Conservation (phyloP, 2,888 invertebrate species). For the Drosophila ezoana region DNA sequence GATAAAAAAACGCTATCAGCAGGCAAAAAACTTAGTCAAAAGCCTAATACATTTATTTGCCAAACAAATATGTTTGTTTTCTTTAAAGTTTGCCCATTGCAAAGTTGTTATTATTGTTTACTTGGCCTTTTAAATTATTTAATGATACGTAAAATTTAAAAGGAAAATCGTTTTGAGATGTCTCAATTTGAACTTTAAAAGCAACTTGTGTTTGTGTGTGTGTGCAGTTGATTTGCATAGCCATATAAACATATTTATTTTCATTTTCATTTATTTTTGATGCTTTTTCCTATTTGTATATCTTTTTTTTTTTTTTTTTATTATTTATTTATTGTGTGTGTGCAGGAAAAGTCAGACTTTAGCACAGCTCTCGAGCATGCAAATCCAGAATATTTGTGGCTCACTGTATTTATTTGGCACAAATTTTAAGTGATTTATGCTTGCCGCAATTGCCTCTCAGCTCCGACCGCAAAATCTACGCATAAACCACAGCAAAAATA, state of each 20-base stretch:
- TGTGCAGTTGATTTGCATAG: constrained; percentile 57
- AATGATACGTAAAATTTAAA: background rate
- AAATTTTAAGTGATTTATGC: constrained; percentile 80
- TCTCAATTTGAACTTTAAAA: constrained; percentile 10
- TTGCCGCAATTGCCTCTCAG: constrained; percentile 71
- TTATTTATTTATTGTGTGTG: constrained; percentile 10
- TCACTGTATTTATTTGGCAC: constrained; percentile 76
- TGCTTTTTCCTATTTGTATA: constrained; percentile 13
- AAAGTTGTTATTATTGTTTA: background rate
- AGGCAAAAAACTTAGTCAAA: too few species aligned
- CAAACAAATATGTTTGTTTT: background rate
- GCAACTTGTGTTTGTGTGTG: background rate
- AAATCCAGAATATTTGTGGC: constrained; percentile 68
- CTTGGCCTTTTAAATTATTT: background rate
- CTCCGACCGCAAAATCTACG: constrained; percentile 36
- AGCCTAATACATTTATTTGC: background rate
- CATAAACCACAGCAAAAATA: constrained; percentile 67
- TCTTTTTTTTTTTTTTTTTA: constrained; percentile 1
- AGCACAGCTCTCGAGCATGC: constrained; percentile 49
- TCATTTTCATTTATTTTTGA: constrained; percentile 28
- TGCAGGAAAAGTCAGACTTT: constrained; percentile 55
- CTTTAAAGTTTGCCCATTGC: background rate
- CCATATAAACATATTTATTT: constrained; percentile 47
- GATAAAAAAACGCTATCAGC: too few species aligned
- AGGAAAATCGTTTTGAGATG: background rate